A percentile compares a stretch with the other conserved stretches of the same genome.
Evolutionary conservation across 2,888 invertebrate species (phyloP).

Genomic region (Ectropis crepuscularia): DNA sequence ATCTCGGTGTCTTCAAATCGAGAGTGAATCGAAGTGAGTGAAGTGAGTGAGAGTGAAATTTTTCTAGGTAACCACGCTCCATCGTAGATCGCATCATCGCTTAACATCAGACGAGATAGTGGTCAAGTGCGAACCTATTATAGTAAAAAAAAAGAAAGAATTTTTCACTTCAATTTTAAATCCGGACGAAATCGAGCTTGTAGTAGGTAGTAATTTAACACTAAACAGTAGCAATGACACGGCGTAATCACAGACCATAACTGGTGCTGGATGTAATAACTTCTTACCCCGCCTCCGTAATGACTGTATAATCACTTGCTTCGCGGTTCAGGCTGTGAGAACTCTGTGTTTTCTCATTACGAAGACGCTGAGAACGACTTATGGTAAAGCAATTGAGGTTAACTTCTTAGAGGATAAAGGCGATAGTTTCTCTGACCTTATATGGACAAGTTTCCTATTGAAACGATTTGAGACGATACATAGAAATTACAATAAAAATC

Average conservation of each 20-base stretch:
- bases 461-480: background rate
- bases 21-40: too few species aligned
- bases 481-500: background rate
- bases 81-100: too few species aligned
- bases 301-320: slow-evolving; percentile 33
- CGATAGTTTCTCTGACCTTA: slow-evolving; percentile 5
- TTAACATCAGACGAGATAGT: too few species aligned
- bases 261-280: slow-evolving; percentile 12
- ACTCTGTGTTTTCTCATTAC: slow-evolving; percentile 14
- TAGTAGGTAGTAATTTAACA: background rate
- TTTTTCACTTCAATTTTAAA: too few species aligned
- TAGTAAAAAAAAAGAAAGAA: too few species aligned
- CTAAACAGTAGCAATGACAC: background rate
- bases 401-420: slow-evolving; percentile 5
- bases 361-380: background rate
- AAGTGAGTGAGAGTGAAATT: too few species aligned
- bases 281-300: slow-evolving; percentile 27
- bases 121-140: too few species aligned
- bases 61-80: too few species aligned
- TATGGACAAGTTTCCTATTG: background rate
- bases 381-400: slow-evolving; percentile 12
- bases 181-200: background rate
- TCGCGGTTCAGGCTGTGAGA: slow-evolving; percentile 38
- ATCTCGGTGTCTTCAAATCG: too few species aligned
- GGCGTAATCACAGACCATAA: slow-evolving; percentile 24